Base-by-base conservation (phyloP, 2,888 invertebrate species). In the Tetramorium bicarinatum region DNA sequence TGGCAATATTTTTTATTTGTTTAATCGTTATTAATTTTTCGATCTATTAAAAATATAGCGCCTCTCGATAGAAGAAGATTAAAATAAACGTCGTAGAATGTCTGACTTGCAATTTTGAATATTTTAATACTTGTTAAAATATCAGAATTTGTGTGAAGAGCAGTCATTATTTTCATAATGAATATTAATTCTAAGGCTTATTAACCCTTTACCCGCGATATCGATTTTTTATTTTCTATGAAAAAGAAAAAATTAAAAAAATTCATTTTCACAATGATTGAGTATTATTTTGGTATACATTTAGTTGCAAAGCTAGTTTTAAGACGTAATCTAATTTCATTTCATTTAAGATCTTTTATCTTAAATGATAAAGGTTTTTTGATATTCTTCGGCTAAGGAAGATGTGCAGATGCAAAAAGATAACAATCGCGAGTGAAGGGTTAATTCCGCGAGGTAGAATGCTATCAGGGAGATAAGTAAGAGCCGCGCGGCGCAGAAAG, bases 101-200 rank as follows among this genome's bases (percentile, higher is more conserved):
- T 7, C n/a, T n/a, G 15, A 71, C 13, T 59, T 18, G n/a, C 3
- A 61, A 15, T 66, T 66, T 66, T 41, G 25, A 25, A 15, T 21
- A 56, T 72, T 47, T 44, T 67, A 47, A 67, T 47, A 67, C 47
- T 25, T 47, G 18, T 29, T 0, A 41, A 64, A 67, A 21, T 66
- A 66, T 18, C 18, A 66, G 44, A 66, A 66, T 25, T 47, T 18
- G 9, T 66, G 11, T 18, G 18, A 67, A 47, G 11, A 15, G n/a
- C 15, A 4, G 25, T 66, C 15, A 47, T 2, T 18, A 25, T 18
- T 66, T 49, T 69, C 1, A 21, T 15, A 71, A 71, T 8, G 1
- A 52, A 15, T 34, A 38, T 71, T 34, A 4, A 69, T 4, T 52
- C 9, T 52, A 9, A 52, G 34, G 11, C 9, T 25, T 29, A 3